These are phyloP conservation scores for Magallana gigas DNA, from an alignment of 1,140 invertebrate species.

Conservation along the genomic window DNA sequence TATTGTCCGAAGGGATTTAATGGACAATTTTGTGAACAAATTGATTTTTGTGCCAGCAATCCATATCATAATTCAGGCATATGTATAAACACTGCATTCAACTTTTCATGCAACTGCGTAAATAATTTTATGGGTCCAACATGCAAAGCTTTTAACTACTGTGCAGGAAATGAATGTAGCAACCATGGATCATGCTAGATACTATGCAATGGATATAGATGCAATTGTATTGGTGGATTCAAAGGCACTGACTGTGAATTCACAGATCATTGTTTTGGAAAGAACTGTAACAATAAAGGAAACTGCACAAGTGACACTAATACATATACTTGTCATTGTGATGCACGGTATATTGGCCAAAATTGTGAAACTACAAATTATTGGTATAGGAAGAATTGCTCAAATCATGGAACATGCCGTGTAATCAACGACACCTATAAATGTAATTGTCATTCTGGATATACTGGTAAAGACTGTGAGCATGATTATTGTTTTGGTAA, in stretches of 20 bases:
- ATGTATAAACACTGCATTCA: background rate
- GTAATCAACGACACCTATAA: background rate
- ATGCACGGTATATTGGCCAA: background rate
- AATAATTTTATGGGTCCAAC: background rate
- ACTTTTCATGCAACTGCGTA: background rate
- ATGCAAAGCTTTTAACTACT: background rate
- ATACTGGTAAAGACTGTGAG: constrained; percentile 4
- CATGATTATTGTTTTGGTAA: background rate
- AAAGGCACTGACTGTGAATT: constrained; percentile 9
- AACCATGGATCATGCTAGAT: constrained; percentile 27
- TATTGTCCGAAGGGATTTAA: background rate
- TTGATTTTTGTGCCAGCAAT: background rate
- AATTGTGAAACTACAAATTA: background rate
- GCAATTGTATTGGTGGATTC: constrained; percentile 28
- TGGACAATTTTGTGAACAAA: background rate
- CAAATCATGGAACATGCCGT: background rate
- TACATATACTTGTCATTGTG: background rate
- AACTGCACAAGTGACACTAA: background rate
- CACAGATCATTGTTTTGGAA: background rate
- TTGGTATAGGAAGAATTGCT: too few species aligned
- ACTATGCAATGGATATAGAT: background rate
- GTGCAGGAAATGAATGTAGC: background rate
- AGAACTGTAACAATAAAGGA: background rate
- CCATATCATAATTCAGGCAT: constrained; percentile 46
- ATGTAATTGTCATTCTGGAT: background rate